Evolutionary conservation across 2,888 invertebrate genomes (phyloP).

Genomic region (Scaptomyza cyrtandrae): DNA sequence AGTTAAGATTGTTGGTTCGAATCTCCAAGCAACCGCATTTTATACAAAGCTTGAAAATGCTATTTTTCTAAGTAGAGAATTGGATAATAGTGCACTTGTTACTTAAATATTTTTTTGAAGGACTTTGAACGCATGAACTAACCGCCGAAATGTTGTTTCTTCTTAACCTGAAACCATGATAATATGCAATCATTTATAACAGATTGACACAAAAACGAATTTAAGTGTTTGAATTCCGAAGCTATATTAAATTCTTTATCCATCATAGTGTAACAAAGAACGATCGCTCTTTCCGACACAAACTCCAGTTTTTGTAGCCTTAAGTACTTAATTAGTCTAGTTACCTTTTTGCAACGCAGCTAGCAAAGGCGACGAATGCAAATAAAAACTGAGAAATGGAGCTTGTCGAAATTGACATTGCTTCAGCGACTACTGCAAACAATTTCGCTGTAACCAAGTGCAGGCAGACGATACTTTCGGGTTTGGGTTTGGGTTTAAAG

Average conservation of each 20-base stretch:
- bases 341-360: not conserved
- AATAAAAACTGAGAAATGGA: conserved; percentile 27
- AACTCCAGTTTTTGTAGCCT: no score
- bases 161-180: no score
- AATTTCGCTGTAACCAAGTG: conserved; percentile 37
- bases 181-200: no score
- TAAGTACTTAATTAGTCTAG: no score
- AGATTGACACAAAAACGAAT: no score
- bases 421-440: conserved; percentile 22
- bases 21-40: not conserved
- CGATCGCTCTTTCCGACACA: no score
- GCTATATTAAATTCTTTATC: no score
- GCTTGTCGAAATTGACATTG: conserved; percentile 14
- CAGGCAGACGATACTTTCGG: conserved; percentile 14
- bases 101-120: not conserved
- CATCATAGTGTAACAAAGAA: no score
- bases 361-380: not conserved
- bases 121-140: not conserved
- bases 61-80: not conserved
- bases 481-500: not conserved
- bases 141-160: no score
- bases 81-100: not conserved
- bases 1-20: not conserved
- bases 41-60: not conserved
- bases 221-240: no score